Percentiles rank a stretch among this genome's conserved stretches.
These are phyloP conservation scores for Clarias magur DNA, from an alignment of 2,113 vertebrate genomes.

Conservation along the genomic window DNA sequence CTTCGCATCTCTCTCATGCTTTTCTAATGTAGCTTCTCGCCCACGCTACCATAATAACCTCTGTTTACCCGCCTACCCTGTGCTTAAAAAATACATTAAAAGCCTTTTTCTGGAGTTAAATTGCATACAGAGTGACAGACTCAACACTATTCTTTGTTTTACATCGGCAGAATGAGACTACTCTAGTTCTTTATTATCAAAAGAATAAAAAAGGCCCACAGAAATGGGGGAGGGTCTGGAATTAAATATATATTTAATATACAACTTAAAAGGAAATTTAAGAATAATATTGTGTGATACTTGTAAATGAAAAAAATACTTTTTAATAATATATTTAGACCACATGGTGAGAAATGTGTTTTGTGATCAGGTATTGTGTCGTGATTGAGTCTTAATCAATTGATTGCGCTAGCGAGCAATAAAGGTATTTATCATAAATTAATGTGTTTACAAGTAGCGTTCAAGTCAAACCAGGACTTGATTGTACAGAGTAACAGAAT, in stretches of 20 bases:
- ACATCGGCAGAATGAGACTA: slow-evolving; percentile 35
- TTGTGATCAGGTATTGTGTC: background rate
- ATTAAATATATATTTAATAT: background rate
- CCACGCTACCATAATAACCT: slow-evolving; percentile 30
- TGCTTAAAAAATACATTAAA: slow-evolving; percentile 27
- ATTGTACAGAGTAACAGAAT: no score
- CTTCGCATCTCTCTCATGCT: slow-evolving; percentile 28
- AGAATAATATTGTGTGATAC: background rate
- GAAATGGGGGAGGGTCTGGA: no score
- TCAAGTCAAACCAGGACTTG: no score
- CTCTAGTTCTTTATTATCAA: background rate
- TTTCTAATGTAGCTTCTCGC: slow-evolving; percentile 27
- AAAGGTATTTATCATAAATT: no score
- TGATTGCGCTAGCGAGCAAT: background rate
- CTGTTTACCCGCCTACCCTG: slow-evolving; percentile 25
- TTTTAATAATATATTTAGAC: background rate
- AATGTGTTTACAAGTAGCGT: no score
- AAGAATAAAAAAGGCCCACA: no score
- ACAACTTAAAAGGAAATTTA: background rate
- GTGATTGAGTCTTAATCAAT: background rate
- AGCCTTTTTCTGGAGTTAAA: slow-evolving; percentile 8
- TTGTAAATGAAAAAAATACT: background rate
- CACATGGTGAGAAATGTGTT: background rate
- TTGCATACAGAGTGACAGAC: slow-evolving; percentile 17
- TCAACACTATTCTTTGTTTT: background rate